Base-by-base conservation (phyloP, 2,797 vertebrate species). In the Enteromius argenteus region DNA sequence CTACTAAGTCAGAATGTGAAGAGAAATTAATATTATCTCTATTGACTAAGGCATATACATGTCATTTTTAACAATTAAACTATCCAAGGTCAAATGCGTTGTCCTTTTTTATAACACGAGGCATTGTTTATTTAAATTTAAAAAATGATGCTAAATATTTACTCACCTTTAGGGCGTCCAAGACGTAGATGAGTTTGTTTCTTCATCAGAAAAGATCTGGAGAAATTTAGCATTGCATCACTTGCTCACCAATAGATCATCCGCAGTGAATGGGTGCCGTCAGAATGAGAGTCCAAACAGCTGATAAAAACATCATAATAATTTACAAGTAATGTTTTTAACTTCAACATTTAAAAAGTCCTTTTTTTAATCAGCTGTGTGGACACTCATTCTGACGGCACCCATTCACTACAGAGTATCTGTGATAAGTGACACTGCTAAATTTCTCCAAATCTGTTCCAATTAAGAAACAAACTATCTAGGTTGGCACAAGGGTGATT, bases 11-110 rank as follows among this genome's bases (percentile, higher is more conserved):
- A 94, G 92, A 94, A 79, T 84, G 67, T 79, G 37, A 90, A 87
- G 88, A 87, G 87, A 91, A 72, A 80, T 30, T 30, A 85, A 87
- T 73, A 89, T 84, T 85, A 85, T 84, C 88, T 87, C 91, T 82
- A 81, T 93, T 27, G 35, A 81, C 92, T 96, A 93, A 95, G 95
- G 90, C 96, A 94, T 95, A 91, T 94, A 92, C 21, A 69, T 88
- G 76, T 95, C 94, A 96, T 99, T 99, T 98, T 97, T 97, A 96
- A 97, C 94, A 96, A 99, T 98, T 81, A 98, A 99, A 99, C 91
- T 94, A 94, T 85, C 91, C 86, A 79, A 86, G 71, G 49, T 81
- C 6, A 80, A 37, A 23, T 60, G 19, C 8, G 73, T 85, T 30
- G 79, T 79, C 19, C 14, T 83, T 68, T 49, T 46, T 23, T 15